Percentiles rank a stretch among this genome's conserved stretches.
These are phyloP conservation scores for Drosophila prosaltans DNA, from an alignment of 1,140 invertebrate species.

Conservation along the genomic window DNA sequence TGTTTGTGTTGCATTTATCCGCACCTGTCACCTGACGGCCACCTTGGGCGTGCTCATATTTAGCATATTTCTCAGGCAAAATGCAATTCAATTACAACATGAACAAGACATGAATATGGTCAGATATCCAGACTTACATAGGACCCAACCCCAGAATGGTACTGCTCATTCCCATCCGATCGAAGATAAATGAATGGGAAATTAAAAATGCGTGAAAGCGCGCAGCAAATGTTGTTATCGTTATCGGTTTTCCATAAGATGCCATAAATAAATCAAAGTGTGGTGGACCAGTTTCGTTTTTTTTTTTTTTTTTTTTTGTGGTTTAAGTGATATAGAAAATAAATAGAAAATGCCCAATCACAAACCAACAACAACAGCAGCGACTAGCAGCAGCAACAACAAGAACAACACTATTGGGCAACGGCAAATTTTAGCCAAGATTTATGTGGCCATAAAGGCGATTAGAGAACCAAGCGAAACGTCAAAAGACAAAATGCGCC, in stretches of 20 bases:
- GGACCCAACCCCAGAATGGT: too few species aligned
- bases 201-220: conserved; percentile 80
- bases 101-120: conserved; percentile 52
- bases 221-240: conserved; percentile 45
- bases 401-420: conserved; percentile 69
- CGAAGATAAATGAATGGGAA: conserved; percentile 19
- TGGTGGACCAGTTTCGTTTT: conserved; percentile 68
- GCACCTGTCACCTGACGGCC: conserved; percentile 55
- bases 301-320: conserved; percentile 25
- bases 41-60: conserved; percentile 53
- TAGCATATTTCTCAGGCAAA: conserved; percentile 66
- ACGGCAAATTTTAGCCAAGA: conserved; percentile 76
- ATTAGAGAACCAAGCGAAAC: conserved; percentile 69
- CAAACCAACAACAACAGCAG: not conserved
- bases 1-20: not conserved
- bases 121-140: conserved; percentile 9
- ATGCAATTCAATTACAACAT: conserved; percentile 66
- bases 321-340: conserved; percentile 63
- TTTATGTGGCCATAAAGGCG: conserved; percentile 80
- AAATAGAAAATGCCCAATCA: conserved; percentile 24
- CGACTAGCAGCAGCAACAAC: conserved; percentile 30
- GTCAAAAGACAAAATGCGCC: conserved; percentile 70
- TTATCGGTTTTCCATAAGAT: conserved; percentile 46
- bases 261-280: conserved; percentile 72
- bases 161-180: conserved; percentile 3